Base-by-base conservation (phyloP, 2,797 vertebrate genomes). In the Sardinella longiceps region DNA sequence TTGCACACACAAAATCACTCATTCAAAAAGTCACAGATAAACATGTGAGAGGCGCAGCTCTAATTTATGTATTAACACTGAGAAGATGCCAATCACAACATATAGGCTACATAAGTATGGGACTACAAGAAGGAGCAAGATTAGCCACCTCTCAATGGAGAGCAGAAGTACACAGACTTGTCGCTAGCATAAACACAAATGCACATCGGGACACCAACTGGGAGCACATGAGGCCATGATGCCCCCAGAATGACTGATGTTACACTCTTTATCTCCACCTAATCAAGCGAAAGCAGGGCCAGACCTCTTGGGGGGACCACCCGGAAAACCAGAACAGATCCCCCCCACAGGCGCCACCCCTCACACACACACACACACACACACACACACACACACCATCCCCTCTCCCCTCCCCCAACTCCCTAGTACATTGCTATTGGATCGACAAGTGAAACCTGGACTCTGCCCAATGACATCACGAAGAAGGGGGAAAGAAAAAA, bases 211-310 rank as follows among this genome's bases (percentile, higher is more conserved):
- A 39, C 37, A 20, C 33, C 70, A 9, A 60, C 18, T 20, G 70
- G 37, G 70, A 43, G 70, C 37, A 3, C 70, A 77, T 23, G 70
- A 77, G 70, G 70, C 33, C 70, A 43, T 39, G 18, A 43, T 43
- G 15, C 70, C 33, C 70, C 33, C 70, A 23, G 70, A 39, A 77
- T 77, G 37, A 39, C 33, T 77, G 43, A 77, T 77, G 70, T 43
- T 43, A 33, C 70, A 77, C 70, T 43, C 33, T 77, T 77, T 77
- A 39, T 77, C 70, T 77, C 2, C 33, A 77, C 37, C 37, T 77
- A 77, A 77, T 77, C 70, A 77, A 43, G 33, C 37, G 70, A 23
- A 39, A 77, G 70, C 18, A 77, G 70, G 39, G 70, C 70, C 70
- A 77, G 70, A 37, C 18, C 70, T 77, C 70, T 43, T 39, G 70